Evolutionary conservation across 2,888 invertebrate genomes (phyloP).

Genomic region (Synergus umbraculus): DNA sequence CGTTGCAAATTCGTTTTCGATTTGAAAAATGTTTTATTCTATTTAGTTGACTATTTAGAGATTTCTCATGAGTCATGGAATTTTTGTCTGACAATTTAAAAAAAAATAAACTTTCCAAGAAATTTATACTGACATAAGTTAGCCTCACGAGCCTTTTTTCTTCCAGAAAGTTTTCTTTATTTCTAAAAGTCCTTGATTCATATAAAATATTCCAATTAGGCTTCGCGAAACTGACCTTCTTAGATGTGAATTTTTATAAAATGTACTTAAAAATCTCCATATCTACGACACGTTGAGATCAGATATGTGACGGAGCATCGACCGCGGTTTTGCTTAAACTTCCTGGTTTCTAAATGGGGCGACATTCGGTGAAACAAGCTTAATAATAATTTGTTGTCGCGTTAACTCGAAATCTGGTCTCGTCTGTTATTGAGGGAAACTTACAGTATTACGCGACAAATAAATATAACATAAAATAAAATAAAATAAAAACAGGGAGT

Average conservation of each 20-base stretch:
- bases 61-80: no score
- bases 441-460: background rate
- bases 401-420: slow-evolving; percentile 2
- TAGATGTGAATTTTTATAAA: background rate
- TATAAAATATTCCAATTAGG: background rate
- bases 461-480: background rate
- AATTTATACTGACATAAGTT: background rate
- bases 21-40: no score
- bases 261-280: background rate
- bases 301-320: slow-evolving; percentile 31
- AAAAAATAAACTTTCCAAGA: background rate
- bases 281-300: background rate
- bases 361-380: slow-evolving; percentile 26
- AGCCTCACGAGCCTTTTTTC: background rate
- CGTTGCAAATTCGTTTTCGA: no score
- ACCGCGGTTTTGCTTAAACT: slow-evolving; percentile 35
- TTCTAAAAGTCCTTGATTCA: background rate
- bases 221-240: background rate
- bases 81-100: background rate
- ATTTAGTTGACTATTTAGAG: no score
- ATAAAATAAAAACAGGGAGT: no score
- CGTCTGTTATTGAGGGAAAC: background rate
- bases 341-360: slow-evolving; percentile 37
- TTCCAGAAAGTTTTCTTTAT: background rate
- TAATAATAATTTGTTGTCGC: slow-evolving; percentile 18